Evolutionary conservation across 2,113 vertebrate genomes (phyloP), one percentile per base, ranked within the genome.

Genomic region (Ceratotherium simum): DNA sequence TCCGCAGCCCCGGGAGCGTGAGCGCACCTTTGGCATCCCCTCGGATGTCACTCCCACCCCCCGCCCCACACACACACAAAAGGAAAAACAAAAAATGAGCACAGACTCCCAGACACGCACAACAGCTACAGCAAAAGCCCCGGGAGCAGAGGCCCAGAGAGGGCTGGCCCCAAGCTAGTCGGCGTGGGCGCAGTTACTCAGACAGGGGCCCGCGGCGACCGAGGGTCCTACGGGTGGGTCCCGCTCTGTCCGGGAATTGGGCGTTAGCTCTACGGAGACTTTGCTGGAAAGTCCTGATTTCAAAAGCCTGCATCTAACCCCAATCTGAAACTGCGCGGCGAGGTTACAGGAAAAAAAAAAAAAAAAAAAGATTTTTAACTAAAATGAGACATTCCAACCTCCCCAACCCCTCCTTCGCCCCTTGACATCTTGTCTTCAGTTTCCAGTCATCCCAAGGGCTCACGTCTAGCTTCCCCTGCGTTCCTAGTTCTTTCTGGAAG

Each of bases 201-300:
- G 33, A 27, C 2, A 1, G 0, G 18, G 23, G 25, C 3, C 12
- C 20, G 0, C 0, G 0, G 48, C 0, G 1, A 21, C 7, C 9
- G 0, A 7, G 54, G 36, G 6, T 23, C 48, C 33, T 39, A 2
- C 4, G 27, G 1, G 11, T 1, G 2, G 29, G 36, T 5, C 76
- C 91, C 23, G 0, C 1, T 29, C 3, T 13, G 13, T 48, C n/a
- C 10, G 4, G 25, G 6, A 56, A 69, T 4, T n/a, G 31, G 29
- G 33, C 4, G 3, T 3, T 21, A 54, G n/a, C 62, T 65, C 20
- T 56, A 14, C 0, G 23, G 23, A 39, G 4, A 27, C 36, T 67
- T 80, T 8, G 33, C 62, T 51, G 20, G 31, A 62, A 96, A 73
- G 21, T 8, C 46, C 20, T 14, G 2, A 18, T 64, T 65, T 84